Conservation (phyloP, 2,113 vertebrate species). For the Macquaria ambigua region DNA sequence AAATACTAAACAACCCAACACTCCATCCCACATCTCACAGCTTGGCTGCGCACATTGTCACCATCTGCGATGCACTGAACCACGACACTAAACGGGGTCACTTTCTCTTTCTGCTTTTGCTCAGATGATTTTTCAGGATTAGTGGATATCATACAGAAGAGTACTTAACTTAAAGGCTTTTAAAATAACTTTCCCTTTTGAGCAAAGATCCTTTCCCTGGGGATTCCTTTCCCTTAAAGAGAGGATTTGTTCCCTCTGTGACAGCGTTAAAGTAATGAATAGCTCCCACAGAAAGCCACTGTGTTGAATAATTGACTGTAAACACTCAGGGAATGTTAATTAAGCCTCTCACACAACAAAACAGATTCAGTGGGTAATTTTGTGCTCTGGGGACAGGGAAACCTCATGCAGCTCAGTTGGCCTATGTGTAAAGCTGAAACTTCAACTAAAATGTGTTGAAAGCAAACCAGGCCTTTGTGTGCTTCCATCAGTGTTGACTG, state of each 20-base stretch:
- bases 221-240: constrained; percentile 40
- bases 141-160: constrained; percentile 2
- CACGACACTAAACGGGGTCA: neutral
- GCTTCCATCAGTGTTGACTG: neutral
- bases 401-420: constrained; percentile 60
- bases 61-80: constrained; percentile 13
- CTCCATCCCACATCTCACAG: constrained; percentile 18
- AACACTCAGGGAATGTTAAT: constrained; percentile 85
- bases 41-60: constrained; percentile 30
- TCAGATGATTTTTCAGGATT: constrained; percentile 25
- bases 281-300: constrained; percentile 72
- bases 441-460: constrained; percentile 4
- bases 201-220: constrained; percentile 9
- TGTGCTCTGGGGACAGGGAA: constrained; percentile 56
- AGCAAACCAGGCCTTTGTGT: neutral
- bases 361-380: constrained; percentile 73
- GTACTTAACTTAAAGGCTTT: constrained; percentile 33
- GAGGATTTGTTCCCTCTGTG: constrained; percentile 79
- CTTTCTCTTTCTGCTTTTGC: constrained; percentile 13
- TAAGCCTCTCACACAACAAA: constrained; percentile 78
- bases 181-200: constrained; percentile 3
- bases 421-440: constrained; percentile 22
- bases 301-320: constrained; percentile 84
- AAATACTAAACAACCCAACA: constrained; percentile 37
- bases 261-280: constrained; percentile 75